These are phyloP conservation scores for Pachypeltis micranthus DNA, from an alignment of 1,140 invertebrate genomes.

Conservation along the genomic window DNA sequence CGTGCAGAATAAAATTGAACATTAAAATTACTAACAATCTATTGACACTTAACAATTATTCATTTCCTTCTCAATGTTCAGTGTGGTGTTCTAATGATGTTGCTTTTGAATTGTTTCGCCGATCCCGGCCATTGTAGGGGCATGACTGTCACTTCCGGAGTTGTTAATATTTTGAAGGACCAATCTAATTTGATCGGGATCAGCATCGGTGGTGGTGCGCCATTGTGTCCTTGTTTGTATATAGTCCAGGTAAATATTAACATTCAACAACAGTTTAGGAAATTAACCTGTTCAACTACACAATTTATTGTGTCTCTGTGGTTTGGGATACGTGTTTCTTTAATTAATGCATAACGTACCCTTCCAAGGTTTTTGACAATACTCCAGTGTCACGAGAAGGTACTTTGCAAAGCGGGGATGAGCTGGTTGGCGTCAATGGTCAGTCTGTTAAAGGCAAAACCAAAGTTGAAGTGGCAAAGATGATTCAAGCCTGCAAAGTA, in stretches of 20 bases:
- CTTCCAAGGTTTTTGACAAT: slow-evolving; percentile 89
- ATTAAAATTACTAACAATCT: background rate
- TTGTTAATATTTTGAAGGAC: slow-evolving; percentile 81
- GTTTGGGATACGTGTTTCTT: background rate
- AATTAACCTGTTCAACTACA: too few species aligned
- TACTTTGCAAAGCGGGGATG: slow-evolving; percentile 89
- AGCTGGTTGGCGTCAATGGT: slow-evolving; percentile 86
- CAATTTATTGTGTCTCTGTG: background rate
- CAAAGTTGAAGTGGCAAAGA: slow-evolving; percentile 95
- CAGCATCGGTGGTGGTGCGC: slow-evolving; percentile 92
- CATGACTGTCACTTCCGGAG: slow-evolving; percentile 94
- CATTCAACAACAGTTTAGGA: background rate
- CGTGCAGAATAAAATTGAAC: too few species aligned
- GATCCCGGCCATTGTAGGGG: slow-evolving; percentile 52
- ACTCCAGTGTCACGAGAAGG: slow-evolving; percentile 85
- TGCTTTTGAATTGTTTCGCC: too few species aligned
- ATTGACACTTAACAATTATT: background rate
- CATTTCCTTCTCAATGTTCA: slow-evolving; percentile 31
- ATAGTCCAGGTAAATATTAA: slow-evolving; percentile 63
- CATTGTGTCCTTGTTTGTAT: slow-evolving; percentile 92
- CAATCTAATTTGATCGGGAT: slow-evolving; percentile 93
- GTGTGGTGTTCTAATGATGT: too few species aligned
- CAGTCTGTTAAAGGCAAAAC: slow-evolving; percentile 89
- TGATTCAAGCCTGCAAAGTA: slow-evolving; percentile 86
- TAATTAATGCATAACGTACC: too few species aligned